Evolutionary conservation across 1,140 invertebrate genomes (phyloP).

Genomic region (Drosophila kikkawai): DNA sequence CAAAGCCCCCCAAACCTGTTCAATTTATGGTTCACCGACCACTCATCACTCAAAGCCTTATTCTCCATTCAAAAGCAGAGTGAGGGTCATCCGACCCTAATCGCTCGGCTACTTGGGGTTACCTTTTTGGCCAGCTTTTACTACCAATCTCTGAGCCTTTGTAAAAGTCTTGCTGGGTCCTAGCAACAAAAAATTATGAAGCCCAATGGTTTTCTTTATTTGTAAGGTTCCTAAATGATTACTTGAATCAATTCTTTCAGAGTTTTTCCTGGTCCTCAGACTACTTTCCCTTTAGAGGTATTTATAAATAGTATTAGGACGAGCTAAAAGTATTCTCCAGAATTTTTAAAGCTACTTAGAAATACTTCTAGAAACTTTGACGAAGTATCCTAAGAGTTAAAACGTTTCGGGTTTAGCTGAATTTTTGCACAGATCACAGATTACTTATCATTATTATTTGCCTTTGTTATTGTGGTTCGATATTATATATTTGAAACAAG

Average conservation of each 20-base stretch:
- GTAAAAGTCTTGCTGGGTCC: not conserved
- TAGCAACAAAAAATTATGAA: not conserved
- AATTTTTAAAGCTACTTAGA: not conserved
- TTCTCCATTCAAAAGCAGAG: slow-evolving; percentile 4
- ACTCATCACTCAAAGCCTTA: slow-evolving; percentile 2
- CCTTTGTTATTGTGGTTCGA: not conserved
- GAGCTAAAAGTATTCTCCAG: too few species aligned
- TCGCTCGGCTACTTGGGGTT: not conserved
- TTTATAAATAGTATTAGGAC: not conserved
- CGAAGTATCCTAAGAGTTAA: not conserved
- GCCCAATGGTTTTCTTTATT: not conserved
- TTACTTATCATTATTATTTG: not conserved
- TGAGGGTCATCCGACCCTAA: not conserved
- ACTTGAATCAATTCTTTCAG: too few species aligned
- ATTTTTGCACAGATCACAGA: not conserved
- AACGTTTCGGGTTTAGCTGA: not conserved
- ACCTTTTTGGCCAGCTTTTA: not conserved
- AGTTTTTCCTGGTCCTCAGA: not conserved
- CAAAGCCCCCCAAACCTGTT: slow-evolving; percentile 24
- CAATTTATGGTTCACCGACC: slow-evolving; percentile 25
- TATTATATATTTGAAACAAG: not conserved
- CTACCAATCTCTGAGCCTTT: too few species aligned
- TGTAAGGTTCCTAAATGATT: not conserved
- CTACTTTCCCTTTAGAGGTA: not conserved
- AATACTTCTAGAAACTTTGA: too few species aligned